phyloP scores from a whole-genome alignment of 2,113 vertebrate species.

The Salvelinus alpinus region DNA sequence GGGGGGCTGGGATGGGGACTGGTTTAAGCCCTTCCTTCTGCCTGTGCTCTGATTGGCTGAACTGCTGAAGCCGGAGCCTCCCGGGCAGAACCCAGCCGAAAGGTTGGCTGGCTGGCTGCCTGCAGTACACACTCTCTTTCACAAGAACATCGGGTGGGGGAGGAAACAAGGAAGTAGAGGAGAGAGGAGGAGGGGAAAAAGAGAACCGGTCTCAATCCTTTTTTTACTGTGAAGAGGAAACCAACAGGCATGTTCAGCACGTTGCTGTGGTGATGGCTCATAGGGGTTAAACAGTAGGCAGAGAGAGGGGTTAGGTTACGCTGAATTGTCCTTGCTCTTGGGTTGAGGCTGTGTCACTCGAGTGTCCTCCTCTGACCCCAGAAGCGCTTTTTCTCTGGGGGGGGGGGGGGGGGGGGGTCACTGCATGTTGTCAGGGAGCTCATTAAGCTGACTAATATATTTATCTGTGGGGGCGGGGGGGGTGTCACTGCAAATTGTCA shows the following conservation, averaged over 20 bases:
- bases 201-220: neutral
- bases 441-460: neutral
- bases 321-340: too few species aligned
- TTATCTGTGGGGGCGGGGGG: neutral
- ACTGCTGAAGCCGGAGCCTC: neutral
- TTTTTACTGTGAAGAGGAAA: neutral
- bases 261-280: neutral
- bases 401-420: too few species aligned
- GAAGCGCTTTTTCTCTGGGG: neutral
- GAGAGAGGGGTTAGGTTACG: too few species aligned
- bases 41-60: constrained; percentile 75
- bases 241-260: neutral
- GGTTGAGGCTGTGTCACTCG: too few species aligned
- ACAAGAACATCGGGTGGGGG: constrained; percentile 14
- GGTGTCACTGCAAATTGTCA: neutral
- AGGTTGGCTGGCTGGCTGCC: constrained; percentile 14
- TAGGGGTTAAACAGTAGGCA: too few species aligned
- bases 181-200: neutral
- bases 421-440: neutral
- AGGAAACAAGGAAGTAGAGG: constrained; percentile 6
- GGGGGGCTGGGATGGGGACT: constrained; percentile 37
- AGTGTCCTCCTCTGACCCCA: too few species aligned
- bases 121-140: neutral
- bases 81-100: neutral
- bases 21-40: constrained; percentile 64